Percentiles rank a stretch among this genome's conserved stretches.
phyloP scores from a whole-genome alignment of 2,797 vertebrate species.

The Manis pentadactyla region DNA sequence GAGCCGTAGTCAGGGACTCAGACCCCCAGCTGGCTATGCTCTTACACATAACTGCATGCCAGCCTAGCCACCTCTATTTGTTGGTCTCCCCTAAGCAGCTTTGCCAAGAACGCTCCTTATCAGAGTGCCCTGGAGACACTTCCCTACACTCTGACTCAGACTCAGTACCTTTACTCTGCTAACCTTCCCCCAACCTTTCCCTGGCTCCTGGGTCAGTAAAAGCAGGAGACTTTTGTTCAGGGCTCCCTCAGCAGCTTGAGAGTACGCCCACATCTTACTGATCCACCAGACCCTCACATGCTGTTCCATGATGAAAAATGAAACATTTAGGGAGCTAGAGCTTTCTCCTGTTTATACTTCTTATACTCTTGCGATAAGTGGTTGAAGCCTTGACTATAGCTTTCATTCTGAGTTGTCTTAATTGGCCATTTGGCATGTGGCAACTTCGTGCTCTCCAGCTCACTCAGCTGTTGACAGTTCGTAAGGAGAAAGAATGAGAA shows the following conservation, averaged over 20 bases:
- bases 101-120: not conserved
- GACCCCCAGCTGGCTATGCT: too few species aligned
- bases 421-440: not conserved
- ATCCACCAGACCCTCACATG: not conserved
- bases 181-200: rapidly evolving
- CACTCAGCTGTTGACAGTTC: not conserved
- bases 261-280: not conserved
- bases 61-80: not conserved
- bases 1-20: not conserved
- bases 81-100: not conserved
- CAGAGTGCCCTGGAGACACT: not conserved
- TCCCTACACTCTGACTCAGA: not conserved
- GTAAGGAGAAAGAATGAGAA: not conserved
- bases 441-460: not conserved
- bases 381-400: not conserved
- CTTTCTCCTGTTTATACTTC: not conserved
- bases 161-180: not conserved
- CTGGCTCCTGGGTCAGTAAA: not conserved
- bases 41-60: not conserved
- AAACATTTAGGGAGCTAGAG: not conserved
- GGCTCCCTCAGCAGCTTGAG: not conserved
- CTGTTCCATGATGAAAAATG: not conserved
- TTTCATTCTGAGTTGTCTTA: not conserved
- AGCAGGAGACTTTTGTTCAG: not conserved
- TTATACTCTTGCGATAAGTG: not conserved